Conservation (phyloP, 2,113 vertebrate species). For the Pristiophorus japonicus region DNA sequence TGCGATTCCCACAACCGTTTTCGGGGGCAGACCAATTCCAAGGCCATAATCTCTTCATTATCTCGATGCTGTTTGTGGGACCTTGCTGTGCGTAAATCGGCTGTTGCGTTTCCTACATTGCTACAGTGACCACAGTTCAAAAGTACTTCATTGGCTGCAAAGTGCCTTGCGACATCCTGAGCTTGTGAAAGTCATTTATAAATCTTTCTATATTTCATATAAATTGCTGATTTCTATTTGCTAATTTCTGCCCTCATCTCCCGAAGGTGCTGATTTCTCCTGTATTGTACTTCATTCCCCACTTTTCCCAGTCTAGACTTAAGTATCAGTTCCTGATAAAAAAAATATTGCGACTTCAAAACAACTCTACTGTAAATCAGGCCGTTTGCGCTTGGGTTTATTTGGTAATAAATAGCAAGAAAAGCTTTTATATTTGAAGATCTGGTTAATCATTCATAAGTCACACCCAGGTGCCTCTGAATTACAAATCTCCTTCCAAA, state of each 20-base stretch:
- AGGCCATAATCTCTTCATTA: too few species aligned
- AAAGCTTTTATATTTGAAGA: not conserved
- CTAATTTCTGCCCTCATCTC: not conserved
- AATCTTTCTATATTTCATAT: too few species aligned
- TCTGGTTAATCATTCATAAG: not conserved
- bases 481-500: not conserved
- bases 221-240: not conserved
- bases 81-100: not conserved
- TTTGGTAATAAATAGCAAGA: not conserved
- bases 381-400: not conserved
- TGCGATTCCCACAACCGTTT: too few species aligned
- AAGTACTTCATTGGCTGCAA: not conserved
- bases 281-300: not conserved
- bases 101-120: not conserved
- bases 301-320: not conserved
- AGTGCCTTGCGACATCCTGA: too few species aligned
- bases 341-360: not conserved
- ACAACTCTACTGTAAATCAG: not conserved
- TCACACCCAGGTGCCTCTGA: not conserved
- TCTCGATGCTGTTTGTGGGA: not conserved
- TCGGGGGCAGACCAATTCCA: too few species aligned
- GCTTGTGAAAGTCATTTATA: too few species aligned
- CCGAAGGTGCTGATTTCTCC: too few species aligned
- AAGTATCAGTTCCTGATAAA: not conserved
- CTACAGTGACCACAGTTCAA: not conserved